Evolutionary conservation across 2,888 invertebrate species (phyloP).

Genomic region (Aromia moschata): DNA sequence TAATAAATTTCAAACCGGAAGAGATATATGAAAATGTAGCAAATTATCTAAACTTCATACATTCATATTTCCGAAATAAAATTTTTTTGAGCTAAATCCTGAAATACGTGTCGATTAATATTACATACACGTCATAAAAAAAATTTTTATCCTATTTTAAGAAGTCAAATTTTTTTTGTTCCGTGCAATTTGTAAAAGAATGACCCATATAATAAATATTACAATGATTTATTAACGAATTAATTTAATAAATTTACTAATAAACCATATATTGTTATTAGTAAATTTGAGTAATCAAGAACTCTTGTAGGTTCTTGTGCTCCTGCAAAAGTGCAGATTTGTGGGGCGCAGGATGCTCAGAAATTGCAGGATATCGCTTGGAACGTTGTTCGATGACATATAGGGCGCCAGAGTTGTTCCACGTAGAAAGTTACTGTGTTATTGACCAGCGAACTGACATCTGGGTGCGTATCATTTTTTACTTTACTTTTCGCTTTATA

Average conservation of each 20-base stretch:
- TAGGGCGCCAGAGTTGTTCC: conserved; percentile 87
- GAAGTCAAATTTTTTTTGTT: too few relatives aligned
- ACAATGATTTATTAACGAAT: background rate
- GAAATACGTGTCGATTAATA: too few relatives aligned
- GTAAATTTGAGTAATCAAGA: background rate
- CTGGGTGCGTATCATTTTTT: conserved; percentile 77
- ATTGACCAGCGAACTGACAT: conserved; percentile 88
- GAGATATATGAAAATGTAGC: too few relatives aligned
- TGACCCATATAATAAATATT: too few relatives aligned
- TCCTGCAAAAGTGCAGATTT: conserved; percentile 71
- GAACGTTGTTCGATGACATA: conserved; percentile 90
- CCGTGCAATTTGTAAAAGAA: too few relatives aligned
- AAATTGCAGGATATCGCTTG: conserved; percentile 79
- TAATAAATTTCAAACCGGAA: too few relatives aligned
- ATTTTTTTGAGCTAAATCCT: too few relatives aligned
- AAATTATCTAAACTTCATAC: too few relatives aligned
- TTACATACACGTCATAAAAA: too few relatives aligned
- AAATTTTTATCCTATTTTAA: too few relatives aligned
- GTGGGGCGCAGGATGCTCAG: conserved; percentile 75
- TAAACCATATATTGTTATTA: background rate
- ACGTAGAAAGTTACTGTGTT: conserved; percentile 81
- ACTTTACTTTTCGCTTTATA: too few relatives aligned
- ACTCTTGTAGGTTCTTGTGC: conserved; percentile 72
- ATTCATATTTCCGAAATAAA: too few relatives aligned
- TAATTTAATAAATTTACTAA: background rate